Evolutionary conservation across 2,113 vertebrate species (phyloP), one percentile per base, ranked within the genome.

Genomic region (Menura novaehollandiae): DNA sequence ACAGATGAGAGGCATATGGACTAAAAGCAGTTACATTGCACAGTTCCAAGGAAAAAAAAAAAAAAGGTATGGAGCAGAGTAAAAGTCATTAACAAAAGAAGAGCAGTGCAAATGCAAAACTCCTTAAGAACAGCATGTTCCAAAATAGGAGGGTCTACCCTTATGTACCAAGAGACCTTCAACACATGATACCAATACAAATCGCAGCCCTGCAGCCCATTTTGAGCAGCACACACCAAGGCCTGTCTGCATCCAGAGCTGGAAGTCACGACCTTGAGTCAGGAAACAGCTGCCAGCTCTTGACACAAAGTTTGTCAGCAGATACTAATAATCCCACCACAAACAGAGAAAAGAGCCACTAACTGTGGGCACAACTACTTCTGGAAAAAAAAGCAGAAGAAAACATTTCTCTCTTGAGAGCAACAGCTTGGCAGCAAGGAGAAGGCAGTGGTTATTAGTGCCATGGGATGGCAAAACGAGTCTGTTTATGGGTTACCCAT

Each of bases 131-230:
- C 3, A 9, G 9, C 32, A 21, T 5, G 3, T 49, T 75, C 22
- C 51, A 37, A 37, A 92, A 58, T 0, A 53, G 47, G 13, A 63
- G 6, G 4, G 7, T 53, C 30, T 35, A 32, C 5, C 5, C 22
- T 49, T 8, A 0, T 23, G 22, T 11, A 60, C 8, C 15, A 27
- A 21, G 37, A 77, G 26, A 35, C 15, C 1, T 7, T 67, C 32
- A 22, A 11, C 35, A 35, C 18, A 2, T 4, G 14, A 4, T 8
- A 15, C 27, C 1, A 0, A 12, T 4, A 14, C 35, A 69, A 74
- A 82, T 4, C 24, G 37, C 69, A 58, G 60, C 55, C 21, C 15
- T 18, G 41, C 43, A 52, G 43, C 11, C 37, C 21, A 23, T 62
- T 71, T 41, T 26, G 67, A 43, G 41, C 2, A 4, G 62, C 43